Percentiles rank a stretch among this genome's conserved stretches.
Evolutionary conservation across 2,888 invertebrate species (phyloP).

Genomic region (Drosophila picticornis): DNA sequence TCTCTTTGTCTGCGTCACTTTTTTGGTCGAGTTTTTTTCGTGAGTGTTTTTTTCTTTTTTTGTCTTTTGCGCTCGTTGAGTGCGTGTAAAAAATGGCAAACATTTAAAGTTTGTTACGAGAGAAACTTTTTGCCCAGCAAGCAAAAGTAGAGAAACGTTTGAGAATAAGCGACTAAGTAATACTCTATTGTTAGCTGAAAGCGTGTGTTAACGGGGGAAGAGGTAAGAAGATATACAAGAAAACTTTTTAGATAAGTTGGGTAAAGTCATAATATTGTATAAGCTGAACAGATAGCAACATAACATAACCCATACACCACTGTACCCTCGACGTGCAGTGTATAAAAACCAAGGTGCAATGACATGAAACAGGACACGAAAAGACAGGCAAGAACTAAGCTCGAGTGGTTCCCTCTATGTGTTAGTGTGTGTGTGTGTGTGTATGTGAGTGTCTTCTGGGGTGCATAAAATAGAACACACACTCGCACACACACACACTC

Average conservation of each 20-base stretch:
- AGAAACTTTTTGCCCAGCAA: slow-evolving; percentile 29
- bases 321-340: neutral
- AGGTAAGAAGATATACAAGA: neutral
- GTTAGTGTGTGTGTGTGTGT: slow-evolving; percentile 22
- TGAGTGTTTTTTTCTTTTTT: neutral
- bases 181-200: neutral
- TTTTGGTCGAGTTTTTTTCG: neutral
- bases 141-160: neutral
- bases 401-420: slow-evolving; percentile 10
- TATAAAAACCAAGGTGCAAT: slow-evolving; percentile 44
- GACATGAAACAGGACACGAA: slow-evolving; percentile 39
- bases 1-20: slow-evolving; percentile 35
- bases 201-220: no score
- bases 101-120: slow-evolving; percentile 65
- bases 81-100: slow-evolving; percentile 61
- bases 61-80: slow-evolving; percentile 1
- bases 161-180: neutral
- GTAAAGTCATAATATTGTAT: neutral
- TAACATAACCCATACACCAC: neutral
- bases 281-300: neutral
- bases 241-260: neutral
- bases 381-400: slow-evolving; percentile 13
- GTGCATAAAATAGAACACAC: slow-evolving; percentile 60
- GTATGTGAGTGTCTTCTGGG: slow-evolving; percentile 22
- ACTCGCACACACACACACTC: slow-evolving; percentile 18